These are phyloP conservation scores for Esox masquinongy DNA, from an alignment of 2,797 vertebrate genomes.

Conservation along the genomic window DNA sequence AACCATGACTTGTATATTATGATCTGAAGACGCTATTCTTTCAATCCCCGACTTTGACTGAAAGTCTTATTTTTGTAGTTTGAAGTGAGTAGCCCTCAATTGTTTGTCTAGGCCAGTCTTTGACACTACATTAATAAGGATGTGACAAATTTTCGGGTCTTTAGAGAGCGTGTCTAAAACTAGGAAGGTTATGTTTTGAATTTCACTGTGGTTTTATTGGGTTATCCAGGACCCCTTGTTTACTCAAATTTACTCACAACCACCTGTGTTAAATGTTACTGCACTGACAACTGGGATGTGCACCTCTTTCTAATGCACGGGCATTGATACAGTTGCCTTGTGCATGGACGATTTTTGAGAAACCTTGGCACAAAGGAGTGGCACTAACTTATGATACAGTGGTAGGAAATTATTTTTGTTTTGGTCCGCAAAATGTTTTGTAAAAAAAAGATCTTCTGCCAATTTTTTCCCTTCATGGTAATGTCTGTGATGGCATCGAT, in stretches of 20 bases:
- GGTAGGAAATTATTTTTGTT: neutral
- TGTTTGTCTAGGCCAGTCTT: neutral
- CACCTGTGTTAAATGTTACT: constrained; percentile 44
- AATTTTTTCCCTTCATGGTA: neutral
- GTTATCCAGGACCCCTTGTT: constrained; percentile 64
- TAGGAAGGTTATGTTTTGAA: neutral
- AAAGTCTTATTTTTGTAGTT: neutral
- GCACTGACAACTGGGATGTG: constrained; percentile 49
- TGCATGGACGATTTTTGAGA: constrained; percentile 29
- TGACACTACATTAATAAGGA: neutral
- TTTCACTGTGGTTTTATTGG: constrained; percentile 17
- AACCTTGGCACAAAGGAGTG: neutral
- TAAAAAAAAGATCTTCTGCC: no score
- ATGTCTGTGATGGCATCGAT: neutral
- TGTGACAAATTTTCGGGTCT: neutral
- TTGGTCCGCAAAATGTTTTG: no score
- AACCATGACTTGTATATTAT: neutral
- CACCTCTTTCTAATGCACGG: constrained; percentile 47
- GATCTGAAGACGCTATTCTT: neutral
- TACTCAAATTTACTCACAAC: constrained; percentile 44
- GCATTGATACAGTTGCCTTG: constrained; percentile 28
- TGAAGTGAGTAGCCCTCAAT: neutral
- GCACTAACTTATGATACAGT: constrained; percentile 10
- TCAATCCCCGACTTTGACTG: neutral
- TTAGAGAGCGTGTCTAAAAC: neutral